Conservation (phyloP, 2,888 invertebrate genomes). For the Clepsis dumicolana region DNA sequence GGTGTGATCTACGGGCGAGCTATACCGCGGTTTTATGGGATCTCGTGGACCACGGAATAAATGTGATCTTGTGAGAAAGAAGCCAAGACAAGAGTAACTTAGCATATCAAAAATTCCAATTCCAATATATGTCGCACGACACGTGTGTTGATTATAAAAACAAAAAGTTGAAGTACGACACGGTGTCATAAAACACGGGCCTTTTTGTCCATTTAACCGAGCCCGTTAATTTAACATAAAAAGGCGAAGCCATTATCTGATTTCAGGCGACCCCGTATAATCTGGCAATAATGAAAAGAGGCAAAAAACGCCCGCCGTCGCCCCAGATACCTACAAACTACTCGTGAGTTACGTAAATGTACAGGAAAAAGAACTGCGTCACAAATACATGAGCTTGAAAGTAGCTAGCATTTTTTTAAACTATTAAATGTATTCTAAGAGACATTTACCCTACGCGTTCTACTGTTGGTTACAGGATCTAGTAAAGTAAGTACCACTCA, state of each 20-base stretch:
- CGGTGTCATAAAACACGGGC: slow-evolving; percentile 26
- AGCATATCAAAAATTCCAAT: not conserved
- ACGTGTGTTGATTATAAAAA: slow-evolving; percentile 1
- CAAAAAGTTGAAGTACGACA: slow-evolving; percentile 17
- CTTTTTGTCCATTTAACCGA: slow-evolving; percentile 38
- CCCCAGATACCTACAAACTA: slow-evolving; percentile 43
- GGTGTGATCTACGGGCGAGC: too few relatives aligned
- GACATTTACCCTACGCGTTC: too few relatives aligned
- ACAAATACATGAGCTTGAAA: not conserved
- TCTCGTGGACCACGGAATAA: too few relatives aligned
- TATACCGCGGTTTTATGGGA: too few relatives aligned
- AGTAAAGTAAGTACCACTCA: too few relatives aligned
- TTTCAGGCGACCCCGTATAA: slow-evolving; percentile 43
- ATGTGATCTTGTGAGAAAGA: too few relatives aligned
- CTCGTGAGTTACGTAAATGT: slow-evolving; percentile 27
- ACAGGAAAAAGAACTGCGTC: slow-evolving; percentile 2
- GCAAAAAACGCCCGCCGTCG: slow-evolving; percentile 34
- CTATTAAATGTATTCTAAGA: too few relatives aligned
- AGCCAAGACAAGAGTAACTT: too few relatives aligned
- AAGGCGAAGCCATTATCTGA: slow-evolving; percentile 37
- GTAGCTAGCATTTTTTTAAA: too few relatives aligned
- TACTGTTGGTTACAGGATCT: too few relatives aligned
- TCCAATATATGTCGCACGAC: not conserved
- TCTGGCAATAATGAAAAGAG: slow-evolving; percentile 39
- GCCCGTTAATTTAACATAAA: slow-evolving; percentile 42